A percentile compares a stretch with the other conserved stretches of the same genome.
phyloP scores from a whole-genome alignment of 2,888 invertebrate species.

The Apantesis nais region DNA sequence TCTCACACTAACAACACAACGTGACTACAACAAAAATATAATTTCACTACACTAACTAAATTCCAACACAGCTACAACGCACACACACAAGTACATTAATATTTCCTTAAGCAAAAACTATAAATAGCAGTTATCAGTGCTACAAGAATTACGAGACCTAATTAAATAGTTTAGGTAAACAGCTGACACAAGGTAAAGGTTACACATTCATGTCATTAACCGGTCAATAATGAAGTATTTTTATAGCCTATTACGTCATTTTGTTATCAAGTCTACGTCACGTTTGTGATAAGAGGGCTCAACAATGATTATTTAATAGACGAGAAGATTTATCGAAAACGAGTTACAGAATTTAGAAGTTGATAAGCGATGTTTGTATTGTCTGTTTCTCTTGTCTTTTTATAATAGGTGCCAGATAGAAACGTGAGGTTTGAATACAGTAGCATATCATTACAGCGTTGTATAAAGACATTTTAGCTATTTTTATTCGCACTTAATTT shows the following conservation, averaged over 20 bases:
- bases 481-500: neutral
- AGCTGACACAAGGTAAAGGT: conserved; percentile 41
- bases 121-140: conserved; percentile 14
- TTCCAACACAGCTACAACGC: conserved; percentile 3
- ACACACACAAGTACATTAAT: conserved; percentile 2
- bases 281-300: conserved; percentile 32
- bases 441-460: neutral
- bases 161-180: conserved; percentile 23
- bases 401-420: neutral
- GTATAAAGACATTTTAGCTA: neutral
- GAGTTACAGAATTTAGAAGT: neutral
- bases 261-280: conserved; percentile 42
- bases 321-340: conserved; percentile 6
- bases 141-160: conserved; percentile 21
- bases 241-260: conserved; percentile 43
- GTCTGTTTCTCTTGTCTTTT: neutral
- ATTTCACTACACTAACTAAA: neutral
- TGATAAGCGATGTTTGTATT: neutral
- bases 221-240: conserved; percentile 44
- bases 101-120: conserved; percentile 16
- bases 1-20: neutral
- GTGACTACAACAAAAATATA: conserved; percentile 5
- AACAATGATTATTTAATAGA: conserved; percentile 22
- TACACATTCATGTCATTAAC: conserved; percentile 40
- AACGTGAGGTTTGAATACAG: neutral